phyloP scores from a whole-genome alignment of 1,140 invertebrate species.

The Cardiocondyla obscurior region DNA sequence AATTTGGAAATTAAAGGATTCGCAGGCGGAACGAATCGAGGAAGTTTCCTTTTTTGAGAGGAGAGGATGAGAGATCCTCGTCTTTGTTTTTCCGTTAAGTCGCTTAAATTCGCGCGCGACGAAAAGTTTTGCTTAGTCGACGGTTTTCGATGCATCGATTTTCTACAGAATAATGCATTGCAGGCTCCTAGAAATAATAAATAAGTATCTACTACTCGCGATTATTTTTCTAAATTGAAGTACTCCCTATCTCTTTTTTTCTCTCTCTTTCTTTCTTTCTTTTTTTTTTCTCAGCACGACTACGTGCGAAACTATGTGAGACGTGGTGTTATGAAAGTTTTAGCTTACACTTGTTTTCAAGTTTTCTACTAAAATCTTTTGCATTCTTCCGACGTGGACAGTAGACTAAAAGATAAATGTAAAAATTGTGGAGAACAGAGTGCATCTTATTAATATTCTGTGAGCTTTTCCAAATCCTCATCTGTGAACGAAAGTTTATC shows the following conservation, averaged over 20 bases:
- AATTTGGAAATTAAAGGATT: conserved; percentile 57
- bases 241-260: neutral
- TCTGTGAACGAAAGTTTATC: neutral
- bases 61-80: neutral
- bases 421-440: neutral
- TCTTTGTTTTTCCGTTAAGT: conserved; percentile 44
- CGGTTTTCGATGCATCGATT: neutral
- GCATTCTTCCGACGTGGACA: neutral
- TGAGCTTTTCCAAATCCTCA: neutral
- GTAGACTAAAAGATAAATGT: conserved; percentile 2
- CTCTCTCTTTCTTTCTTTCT: neutral
- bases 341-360: conserved; percentile 16
- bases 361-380: conserved; percentile 11
- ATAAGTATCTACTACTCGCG: neutral
- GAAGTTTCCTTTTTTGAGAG: conserved; percentile 39
- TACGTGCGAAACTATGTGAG: neutral
- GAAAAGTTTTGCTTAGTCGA: conserved; percentile 18
- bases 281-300: neutral
- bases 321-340: neutral
- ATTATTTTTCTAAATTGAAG: conserved; percentile 25
- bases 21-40: conserved; percentile 53
- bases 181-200: neutral
- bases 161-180: neutral
- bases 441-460: neutral
- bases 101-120: conserved; percentile 29